Evolutionary conservation across 23 tunicate genomes (phyloP).

Genomic region (Oikopleura vanhoeffeni): DNA sequence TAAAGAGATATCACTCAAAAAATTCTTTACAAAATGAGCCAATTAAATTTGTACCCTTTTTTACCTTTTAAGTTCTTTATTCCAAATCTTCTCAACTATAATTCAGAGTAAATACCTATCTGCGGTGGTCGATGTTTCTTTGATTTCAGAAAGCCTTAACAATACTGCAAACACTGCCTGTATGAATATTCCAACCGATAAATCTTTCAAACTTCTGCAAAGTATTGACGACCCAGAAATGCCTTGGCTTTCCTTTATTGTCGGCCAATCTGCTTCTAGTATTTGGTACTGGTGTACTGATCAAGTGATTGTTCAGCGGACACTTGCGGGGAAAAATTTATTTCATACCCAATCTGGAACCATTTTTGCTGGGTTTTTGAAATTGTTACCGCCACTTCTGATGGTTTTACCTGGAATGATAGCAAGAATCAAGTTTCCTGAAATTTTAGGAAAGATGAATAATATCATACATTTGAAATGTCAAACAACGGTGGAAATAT

Average conservation of each 20-base stretch:
- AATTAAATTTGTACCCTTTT: no score
- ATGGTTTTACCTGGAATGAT: constrained; percentile 90
- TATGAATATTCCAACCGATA: constrained; percentile 49
- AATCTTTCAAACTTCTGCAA: constrained; percentile 54
- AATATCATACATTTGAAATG: no score
- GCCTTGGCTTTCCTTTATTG: constrained; percentile 70
- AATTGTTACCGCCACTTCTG: constrained; percentile 51
- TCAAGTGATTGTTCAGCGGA: constrained; percentile 87
- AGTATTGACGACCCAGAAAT: constrained; percentile 64
- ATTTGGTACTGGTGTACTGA: constrained; percentile 98
- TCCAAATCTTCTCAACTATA: no score
- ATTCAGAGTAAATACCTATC: no score
- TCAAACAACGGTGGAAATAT: no score
- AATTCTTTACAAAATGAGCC: no score
- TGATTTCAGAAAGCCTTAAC: no score
- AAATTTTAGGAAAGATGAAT: no score
- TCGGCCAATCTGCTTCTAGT: constrained; percentile 71
- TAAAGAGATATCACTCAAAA: no score
- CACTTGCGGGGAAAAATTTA: constrained; percentile 60
- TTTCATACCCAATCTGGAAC: constrained; percentile 77
- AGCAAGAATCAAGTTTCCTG: constrained; percentile 40
- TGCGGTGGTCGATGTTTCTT: no score
- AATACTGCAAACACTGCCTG: no score
- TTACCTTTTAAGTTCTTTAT: no score
- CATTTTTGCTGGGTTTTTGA: constrained; percentile 55